A percentile compares a stretch with the other conserved stretches of the same genome.
phyloP scores from a whole-genome alignment of 2,797 vertebrate species.

The Gorsachius magnificus region DNA sequence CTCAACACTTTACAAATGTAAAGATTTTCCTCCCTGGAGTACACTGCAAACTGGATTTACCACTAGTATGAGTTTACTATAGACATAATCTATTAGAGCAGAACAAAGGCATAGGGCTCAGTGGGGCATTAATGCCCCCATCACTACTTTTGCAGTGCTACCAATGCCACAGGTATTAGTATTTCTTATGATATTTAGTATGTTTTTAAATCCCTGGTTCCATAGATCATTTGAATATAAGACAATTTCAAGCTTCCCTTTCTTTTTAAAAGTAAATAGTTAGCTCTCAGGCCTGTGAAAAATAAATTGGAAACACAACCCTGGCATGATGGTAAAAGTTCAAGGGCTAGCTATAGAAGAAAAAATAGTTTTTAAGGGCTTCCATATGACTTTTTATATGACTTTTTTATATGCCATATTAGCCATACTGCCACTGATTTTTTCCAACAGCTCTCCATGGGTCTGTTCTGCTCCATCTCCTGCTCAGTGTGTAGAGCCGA shows the following conservation, averaged over 20 bases:
- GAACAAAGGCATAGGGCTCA: not conserved
- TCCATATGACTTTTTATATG: not conserved
- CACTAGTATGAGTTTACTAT: not conserved
- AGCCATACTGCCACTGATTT: not conserved
- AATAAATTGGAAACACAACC: conserved; percentile 1
- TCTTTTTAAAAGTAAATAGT: not conserved
- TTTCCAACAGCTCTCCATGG: not conserved
- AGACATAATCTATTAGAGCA: not conserved
- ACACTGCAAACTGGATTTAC: not conserved
- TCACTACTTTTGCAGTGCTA: not conserved
- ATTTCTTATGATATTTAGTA: not conserved
- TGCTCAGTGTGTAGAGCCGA: rapidly evolving
- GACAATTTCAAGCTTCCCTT: not conserved
- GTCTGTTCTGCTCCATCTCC: not conserved
- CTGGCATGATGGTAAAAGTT: not conserved
- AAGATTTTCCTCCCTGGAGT: not conserved
- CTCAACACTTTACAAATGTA: not conserved
- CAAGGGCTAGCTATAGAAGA: not conserved
- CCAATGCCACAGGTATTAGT: not conserved
- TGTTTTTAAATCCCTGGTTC: not conserved
- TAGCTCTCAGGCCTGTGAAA: not conserved
- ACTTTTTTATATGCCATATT: not conserved
- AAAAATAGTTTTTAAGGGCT: not conserved
- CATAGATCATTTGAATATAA: not conserved
- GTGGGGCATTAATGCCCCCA: not conserved